These are phyloP conservation scores for Gobio gobio DNA, from an alignment of 2,113 vertebrate genomes.

Conservation along the genomic window DNA sequence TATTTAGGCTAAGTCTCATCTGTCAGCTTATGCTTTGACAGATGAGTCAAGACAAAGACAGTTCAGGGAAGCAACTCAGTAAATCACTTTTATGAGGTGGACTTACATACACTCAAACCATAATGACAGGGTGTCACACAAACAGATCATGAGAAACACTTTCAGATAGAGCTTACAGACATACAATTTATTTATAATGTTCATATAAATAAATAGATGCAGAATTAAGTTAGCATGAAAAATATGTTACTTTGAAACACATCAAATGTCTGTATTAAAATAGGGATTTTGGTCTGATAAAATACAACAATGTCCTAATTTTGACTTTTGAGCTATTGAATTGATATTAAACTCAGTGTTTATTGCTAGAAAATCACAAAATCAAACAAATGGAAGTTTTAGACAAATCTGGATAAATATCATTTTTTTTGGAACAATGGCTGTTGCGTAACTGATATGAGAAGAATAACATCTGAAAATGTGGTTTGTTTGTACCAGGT, in stretches of 20 bases:
- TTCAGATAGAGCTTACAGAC: not conserved
- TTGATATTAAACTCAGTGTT: not conserved
- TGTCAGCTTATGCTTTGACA: constrained; percentile 30
- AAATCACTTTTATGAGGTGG: constrained; percentile 17
- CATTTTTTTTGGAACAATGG: not conserved
- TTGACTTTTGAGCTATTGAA: not conserved
- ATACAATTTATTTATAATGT: not conserved
- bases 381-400: not conserved
- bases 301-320: not conserved
- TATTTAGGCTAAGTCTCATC: constrained; percentile 31
- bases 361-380: not conserved
- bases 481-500: not conserved
- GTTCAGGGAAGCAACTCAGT: constrained; percentile 14
- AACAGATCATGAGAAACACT: not conserved
- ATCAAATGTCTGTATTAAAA: not conserved
- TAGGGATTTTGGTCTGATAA: not conserved
- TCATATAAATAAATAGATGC: not conserved
- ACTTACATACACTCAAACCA: not conserved
- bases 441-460: not conserved
- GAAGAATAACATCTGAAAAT: constrained; percentile 16
- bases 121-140: not conserved
- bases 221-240: not conserved
- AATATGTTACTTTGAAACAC: not conserved
- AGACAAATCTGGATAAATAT: not conserved
- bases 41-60: constrained; percentile 26